Evolutionary conservation across 2,113 vertebrate genomes (phyloP).

Genomic region (Oplegnathus fasciatus): DNA sequence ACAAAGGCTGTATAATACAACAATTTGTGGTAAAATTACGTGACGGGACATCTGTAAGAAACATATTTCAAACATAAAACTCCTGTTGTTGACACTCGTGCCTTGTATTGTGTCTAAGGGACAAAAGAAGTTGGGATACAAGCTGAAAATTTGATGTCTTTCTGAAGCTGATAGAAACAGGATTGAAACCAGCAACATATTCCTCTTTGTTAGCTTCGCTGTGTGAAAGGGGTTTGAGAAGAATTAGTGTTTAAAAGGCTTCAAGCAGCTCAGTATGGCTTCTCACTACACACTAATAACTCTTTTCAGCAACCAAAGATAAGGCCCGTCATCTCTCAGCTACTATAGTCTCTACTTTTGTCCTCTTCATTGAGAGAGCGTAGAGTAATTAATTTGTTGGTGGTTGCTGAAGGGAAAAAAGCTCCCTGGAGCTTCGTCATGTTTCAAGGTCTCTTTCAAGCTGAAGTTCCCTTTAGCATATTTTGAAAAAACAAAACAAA

Average conservation of each 20-base stretch:
- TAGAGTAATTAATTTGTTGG: constrained; percentile 64
- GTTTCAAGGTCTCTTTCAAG: constrained; percentile 66
- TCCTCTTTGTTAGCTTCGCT: not conserved
- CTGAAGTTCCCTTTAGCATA: constrained; percentile 21
- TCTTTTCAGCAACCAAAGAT: constrained; percentile 44
- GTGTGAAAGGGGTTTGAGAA: not conserved
- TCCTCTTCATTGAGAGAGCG: constrained; percentile 35
- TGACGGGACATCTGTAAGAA: not conserved
- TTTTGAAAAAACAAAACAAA: not conserved
- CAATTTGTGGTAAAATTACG: not conserved
- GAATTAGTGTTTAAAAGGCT: constrained; percentile 7
- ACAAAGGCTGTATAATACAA: not conserved
- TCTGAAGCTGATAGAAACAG: not conserved
- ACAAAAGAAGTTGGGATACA: not conserved
- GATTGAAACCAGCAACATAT: not conserved
- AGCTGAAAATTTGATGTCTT: not conserved
- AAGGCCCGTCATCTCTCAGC: constrained; percentile 30
- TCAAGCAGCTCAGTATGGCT: constrained; percentile 22
- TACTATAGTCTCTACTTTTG: constrained; percentile 19
- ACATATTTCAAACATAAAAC: not conserved
- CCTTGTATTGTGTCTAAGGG: no score
- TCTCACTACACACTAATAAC: constrained; percentile 9
- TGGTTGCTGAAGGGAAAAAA: constrained; percentile 42
- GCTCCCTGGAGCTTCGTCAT: constrained; percentile 44
- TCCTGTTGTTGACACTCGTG: not conserved